Percentiles rank a stretch among this genome's conserved stretches.
Evolutionary conservation across 2,888 invertebrate species (phyloP).

Genomic region (Nemoura dubitans): DNA sequence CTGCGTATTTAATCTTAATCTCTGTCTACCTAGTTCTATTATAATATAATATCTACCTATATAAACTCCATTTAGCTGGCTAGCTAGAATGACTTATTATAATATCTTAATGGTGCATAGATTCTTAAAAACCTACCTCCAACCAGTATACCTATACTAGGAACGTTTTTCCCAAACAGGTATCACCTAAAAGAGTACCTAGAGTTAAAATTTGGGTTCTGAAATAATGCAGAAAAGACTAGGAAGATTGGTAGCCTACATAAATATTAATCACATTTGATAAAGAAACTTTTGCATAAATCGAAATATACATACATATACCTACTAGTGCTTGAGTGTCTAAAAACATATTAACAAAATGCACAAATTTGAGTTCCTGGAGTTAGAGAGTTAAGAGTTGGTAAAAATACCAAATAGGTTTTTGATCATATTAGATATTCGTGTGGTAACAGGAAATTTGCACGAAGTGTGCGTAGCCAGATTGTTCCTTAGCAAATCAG

Average conservation of each 20-base stretch:
- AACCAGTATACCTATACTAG: background rate
- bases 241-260: background rate
- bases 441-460: background rate
- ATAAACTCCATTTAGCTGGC: background rate
- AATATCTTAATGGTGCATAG: background rate
- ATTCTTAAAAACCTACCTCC: background rate
- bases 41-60: background rate
- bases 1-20: background rate
- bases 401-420: background rate
- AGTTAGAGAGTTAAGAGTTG: background rate
- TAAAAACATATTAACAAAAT: background rate
- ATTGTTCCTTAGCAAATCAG: background rate
- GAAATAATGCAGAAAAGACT: background rate
- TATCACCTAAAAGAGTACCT: background rate
- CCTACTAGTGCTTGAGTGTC: background rate
- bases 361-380: constrained; percentile 12
- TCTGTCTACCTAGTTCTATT: too few species aligned
- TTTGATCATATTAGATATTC: background rate
- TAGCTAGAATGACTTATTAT: background rate
- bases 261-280: background rate
- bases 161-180: background rate
- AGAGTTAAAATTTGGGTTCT: background rate
- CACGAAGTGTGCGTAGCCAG: too few species aligned
- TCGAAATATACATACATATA: background rate
- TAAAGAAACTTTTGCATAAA: background rate